phyloP scores from a whole-genome alignment of 2,888 invertebrate species.

The Zygaena filipendulae region DNA sequence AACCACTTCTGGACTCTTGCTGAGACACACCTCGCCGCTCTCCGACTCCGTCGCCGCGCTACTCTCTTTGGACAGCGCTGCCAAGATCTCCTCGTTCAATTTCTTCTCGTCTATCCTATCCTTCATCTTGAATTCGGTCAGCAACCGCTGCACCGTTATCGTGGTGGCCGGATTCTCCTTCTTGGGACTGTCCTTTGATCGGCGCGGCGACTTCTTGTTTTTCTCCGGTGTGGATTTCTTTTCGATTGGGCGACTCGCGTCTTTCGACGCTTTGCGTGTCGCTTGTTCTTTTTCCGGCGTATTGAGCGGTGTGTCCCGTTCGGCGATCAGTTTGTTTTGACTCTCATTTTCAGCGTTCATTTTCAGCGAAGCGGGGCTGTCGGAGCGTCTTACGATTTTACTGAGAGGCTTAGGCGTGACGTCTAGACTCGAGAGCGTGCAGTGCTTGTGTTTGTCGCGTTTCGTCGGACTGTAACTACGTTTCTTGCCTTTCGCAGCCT shows the following conservation, averaged over 20 bases:
- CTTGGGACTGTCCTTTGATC: constrained; percentile 9
- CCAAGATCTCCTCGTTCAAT: constrained; percentile 18
- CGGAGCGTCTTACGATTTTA: constrained; percentile 39
- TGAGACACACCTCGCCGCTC: too few species aligned
- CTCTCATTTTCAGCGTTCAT: neutral
- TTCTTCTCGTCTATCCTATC: constrained; percentile 13
- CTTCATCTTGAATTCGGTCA: constrained; percentile 25
- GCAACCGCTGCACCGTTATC: constrained; percentile 30
- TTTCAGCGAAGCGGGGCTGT: constrained; percentile 18
- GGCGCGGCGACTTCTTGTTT: constrained; percentile 12
- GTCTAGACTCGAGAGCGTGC: constrained; percentile 18
- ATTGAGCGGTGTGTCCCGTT: neutral
- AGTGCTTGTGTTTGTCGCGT: constrained; percentile 16
- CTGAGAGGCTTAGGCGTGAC: constrained; percentile 37
- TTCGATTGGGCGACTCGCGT: constrained; percentile 1
- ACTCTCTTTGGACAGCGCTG: constrained; percentile 7
- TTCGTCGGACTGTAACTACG: constrained; percentile 29
- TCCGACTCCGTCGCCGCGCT: constrained; percentile 5
- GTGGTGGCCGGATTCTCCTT: constrained; percentile 16
- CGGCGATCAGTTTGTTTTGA: neutral
- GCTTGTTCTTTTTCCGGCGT: constrained; percentile 2
- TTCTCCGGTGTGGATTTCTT: constrained; percentile 5
- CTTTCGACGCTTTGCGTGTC: constrained; percentile 5
- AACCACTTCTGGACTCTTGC: constrained; percentile 18
- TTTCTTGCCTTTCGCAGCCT: constrained; percentile 29